Percentiles rank a stretch among this genome's conserved stretches.
phyloP scores from a whole-genome alignment of 1,140 invertebrate genomes.

The Sycophila sp. region DNA sequence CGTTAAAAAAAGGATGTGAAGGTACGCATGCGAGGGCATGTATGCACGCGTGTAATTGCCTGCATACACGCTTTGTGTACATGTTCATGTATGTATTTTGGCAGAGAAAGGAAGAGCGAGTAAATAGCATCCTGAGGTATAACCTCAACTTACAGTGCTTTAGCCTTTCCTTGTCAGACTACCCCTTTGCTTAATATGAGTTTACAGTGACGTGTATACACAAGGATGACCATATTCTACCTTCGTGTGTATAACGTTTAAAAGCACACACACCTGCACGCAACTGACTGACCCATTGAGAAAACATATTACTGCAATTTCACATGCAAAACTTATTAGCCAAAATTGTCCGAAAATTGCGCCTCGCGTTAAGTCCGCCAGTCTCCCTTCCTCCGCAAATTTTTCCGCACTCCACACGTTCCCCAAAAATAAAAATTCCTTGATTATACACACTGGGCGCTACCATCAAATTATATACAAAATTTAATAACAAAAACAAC shows the following conservation, averaged over 20 bases:
- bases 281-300: conserved; percentile 19
- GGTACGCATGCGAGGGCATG: not conserved
- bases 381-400: too few relatives aligned
- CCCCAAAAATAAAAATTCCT: too few relatives aligned
- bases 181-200: not conserved
- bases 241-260: too few relatives aligned
- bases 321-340: conserved; percentile 62
- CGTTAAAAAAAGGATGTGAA: not conserved
- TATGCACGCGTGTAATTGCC: not conserved
- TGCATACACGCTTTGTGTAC: too few relatives aligned
- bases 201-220: conserved; percentile 42
- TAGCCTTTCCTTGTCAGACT: conserved; percentile 36
- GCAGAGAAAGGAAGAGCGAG: conserved; percentile 39
- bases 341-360: conserved; percentile 62
- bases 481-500: not conserved
- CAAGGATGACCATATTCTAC: conserved; percentile 35
- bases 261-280: not conserved
- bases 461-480: too few relatives aligned
- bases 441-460: too few relatives aligned
- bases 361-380: conserved; percentile 13
- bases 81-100: too few relatives aligned
- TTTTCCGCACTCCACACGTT: too few relatives aligned
- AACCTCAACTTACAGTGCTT: conserved; percentile 31
- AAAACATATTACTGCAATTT: conserved; percentile 61
- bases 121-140: conserved; percentile 46